A percentile compares a stretch with the other conserved stretches of the same genome.
These are phyloP conservation scores for Meda fulgida DNA, from an alignment of 2,797 vertebrate species.

Conservation along the genomic window DNA sequence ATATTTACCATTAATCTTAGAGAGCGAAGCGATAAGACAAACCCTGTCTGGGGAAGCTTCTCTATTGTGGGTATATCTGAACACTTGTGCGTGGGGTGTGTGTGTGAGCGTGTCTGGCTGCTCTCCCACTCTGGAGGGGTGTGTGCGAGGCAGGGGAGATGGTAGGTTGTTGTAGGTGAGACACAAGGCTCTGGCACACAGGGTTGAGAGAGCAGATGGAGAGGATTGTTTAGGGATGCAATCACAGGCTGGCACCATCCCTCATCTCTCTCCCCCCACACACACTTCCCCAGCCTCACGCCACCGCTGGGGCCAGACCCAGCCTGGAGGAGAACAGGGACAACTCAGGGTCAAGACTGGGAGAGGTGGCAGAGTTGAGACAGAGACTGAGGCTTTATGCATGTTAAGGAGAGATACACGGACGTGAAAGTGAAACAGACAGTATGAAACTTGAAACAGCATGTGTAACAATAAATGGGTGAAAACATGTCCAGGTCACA, in stretches of 20 bases:
- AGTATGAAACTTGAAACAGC: constrained; percentile 17
- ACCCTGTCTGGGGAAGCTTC: constrained; percentile 44
- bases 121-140: constrained; percentile 49
- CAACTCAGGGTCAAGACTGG: constrained; percentile 51
- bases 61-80: constrained; percentile 32
- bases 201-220: constrained; percentile 65
- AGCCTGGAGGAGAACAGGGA: constrained; percentile 39
- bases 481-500: constrained; percentile 46
- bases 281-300: constrained; percentile 31
- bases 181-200: constrained; percentile 59
- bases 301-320: constrained; percentile 45
- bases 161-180: constrained; percentile 60
- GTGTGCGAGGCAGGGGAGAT: constrained; percentile 58
- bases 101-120: constrained; percentile 51
- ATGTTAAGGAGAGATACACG: constrained; percentile 1
- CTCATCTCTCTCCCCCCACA: constrained; percentile 57
- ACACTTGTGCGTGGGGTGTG: constrained; percentile 40
- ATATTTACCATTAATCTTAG: constrained; percentile 12
- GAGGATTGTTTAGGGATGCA: constrained; percentile 65
- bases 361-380: constrained; percentile 5
- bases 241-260: constrained; percentile 60
- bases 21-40: constrained; percentile 19
- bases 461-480: neutral
- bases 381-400: constrained; percentile 10
- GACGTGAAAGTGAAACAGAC: neutral